Evolutionary conservation across 2,888 invertebrate genomes (phyloP), one percentile per base, ranked within the genome.

Genomic region (Mylabris sibirica): DNA sequence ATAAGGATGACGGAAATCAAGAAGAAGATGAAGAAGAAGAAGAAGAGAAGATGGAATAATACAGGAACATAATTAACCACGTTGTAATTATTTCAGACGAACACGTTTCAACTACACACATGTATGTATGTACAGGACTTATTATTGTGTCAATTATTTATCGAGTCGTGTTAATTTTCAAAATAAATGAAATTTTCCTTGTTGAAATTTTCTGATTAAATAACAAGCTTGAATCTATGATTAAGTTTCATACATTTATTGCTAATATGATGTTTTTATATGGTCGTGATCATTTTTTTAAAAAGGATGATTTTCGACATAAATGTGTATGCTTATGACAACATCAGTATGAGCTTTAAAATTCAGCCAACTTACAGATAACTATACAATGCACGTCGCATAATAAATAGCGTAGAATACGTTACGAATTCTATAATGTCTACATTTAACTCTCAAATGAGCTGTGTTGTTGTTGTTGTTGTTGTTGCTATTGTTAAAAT

Each of bases 331-430:
- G 67, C 67, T 68, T 68, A 44, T 44, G 44, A 71, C 68, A 73
- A 67, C 73, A 73, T 69, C 71, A 44, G 65, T 68, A 20, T 49
- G 66, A 67, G 67, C 71, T 63, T 69, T 71, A 69, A 73, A 73
- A 73, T 73, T 67, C 69, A 71, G 60, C 66, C 64, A 66, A 69
- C 71, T 71, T 69, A 61, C 60, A 68, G 71, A 71, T 73, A 73
- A 71, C 17, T 69, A 67, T 71, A 71, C 69, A 71, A 38, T 67
- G 73, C 68, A 73, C 67, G 65, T 69, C n/a, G 73, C 69, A 73
- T 73, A 71, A 67, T 67, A 73, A 73, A 66, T 64, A 69, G 65
- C 68, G 65, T 60, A 66, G 30, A 30, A 30, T 53, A 14, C n/a
- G 44, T n/a, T 17, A 17, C n/a, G 4, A n/a, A 38, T 35, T 35